Percentiles rank a stretch among this genome's conserved stretches.
Evolutionary conservation across 1,140 invertebrate genomes (phyloP).

Genomic region (Pinna nobilis): DNA sequence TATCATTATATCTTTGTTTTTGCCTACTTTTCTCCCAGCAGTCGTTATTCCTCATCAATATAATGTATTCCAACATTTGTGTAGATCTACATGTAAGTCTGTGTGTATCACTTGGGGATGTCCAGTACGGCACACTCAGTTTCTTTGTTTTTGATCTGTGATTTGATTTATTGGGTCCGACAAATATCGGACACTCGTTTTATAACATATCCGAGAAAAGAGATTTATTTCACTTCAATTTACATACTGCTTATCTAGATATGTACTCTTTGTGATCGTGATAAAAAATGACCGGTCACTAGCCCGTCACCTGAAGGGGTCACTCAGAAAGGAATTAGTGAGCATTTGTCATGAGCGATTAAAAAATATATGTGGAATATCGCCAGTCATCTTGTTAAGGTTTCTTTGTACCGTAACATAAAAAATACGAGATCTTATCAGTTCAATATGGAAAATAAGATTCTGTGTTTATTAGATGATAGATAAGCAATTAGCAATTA

Average conservation of each 20-base stretch:
- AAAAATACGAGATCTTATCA: slow-evolving; percentile 1
- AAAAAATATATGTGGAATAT: slow-evolving; percentile 10
- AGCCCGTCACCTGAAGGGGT: slow-evolving; percentile 5
- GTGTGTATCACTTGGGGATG: slow-evolving; percentile 10
- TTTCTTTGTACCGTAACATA: background rate
- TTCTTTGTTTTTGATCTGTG: slow-evolving; percentile 7
- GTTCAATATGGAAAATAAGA: slow-evolving; percentile 4
- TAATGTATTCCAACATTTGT: too few species aligned
- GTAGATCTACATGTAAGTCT: background rate
- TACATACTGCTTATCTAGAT: background rate
- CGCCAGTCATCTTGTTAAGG: background rate
- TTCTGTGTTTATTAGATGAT: too few species aligned
- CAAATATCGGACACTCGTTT: slow-evolving; percentile 15
- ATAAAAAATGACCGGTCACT: slow-evolving; percentile 16
- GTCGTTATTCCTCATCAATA: too few species aligned
- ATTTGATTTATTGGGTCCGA: slow-evolving; percentile 16
- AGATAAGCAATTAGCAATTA: too few species aligned
- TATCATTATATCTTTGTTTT: too few species aligned
- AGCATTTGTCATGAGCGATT: slow-evolving; percentile 4
- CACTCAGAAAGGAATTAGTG: slow-evolving; percentile 2
- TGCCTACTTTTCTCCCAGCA: too few species aligned
- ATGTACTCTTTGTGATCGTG: slow-evolving; percentile 11
- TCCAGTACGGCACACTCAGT: slow-evolving; percentile 9
- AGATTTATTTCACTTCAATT: slow-evolving; percentile 20
- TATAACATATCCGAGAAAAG: slow-evolving; percentile 5